A percentile compares a stretch with the other conserved stretches of the same genome.
These are phyloP conservation scores for Ormia ochracea DNA, from an alignment of 2,888 invertebrate species.

Conservation along the genomic window DNA sequence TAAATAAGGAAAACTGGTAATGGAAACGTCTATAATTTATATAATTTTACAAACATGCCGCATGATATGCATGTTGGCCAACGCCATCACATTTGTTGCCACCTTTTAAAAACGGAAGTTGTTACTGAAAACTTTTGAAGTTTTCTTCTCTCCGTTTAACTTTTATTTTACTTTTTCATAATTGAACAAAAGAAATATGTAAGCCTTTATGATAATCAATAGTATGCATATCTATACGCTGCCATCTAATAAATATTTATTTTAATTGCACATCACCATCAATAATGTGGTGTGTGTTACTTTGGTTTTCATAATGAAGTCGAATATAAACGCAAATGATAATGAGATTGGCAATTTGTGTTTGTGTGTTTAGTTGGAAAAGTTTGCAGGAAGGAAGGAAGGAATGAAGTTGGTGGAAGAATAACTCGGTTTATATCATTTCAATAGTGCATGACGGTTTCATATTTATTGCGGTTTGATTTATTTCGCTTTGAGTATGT, in stretches of 20 bases:
- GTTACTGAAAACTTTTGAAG: background rate
- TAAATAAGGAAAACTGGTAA: background rate
- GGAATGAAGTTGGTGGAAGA: constrained; percentile 28
- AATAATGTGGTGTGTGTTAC: background rate
- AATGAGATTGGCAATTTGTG: background rate
- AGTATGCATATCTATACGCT: background rate
- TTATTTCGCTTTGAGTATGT: too few relatives aligned
- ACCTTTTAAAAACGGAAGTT: constrained; percentile 46
- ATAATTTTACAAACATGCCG: background rate
- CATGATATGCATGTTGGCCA: background rate
- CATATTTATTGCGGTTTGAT: background rate
- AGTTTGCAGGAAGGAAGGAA: constrained; percentile 8
- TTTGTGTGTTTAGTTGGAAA: background rate
- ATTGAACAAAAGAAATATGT: background rate
- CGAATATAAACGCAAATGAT: background rate
- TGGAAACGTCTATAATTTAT: background rate
- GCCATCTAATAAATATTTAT: constrained; percentile 4
- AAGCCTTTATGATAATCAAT: constrained; percentile 19
- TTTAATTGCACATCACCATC: constrained; percentile 9
- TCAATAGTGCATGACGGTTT: constrained; percentile 53
- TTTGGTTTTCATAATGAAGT: background rate
- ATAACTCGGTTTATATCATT: constrained; percentile 44
- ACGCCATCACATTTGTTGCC: constrained; percentile 6
- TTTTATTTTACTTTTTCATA: background rate
- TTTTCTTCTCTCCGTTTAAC: background rate